phyloP scores from a whole-genome alignment of 2,113 vertebrate genomes.

The Megaceryle maxima region DNA sequence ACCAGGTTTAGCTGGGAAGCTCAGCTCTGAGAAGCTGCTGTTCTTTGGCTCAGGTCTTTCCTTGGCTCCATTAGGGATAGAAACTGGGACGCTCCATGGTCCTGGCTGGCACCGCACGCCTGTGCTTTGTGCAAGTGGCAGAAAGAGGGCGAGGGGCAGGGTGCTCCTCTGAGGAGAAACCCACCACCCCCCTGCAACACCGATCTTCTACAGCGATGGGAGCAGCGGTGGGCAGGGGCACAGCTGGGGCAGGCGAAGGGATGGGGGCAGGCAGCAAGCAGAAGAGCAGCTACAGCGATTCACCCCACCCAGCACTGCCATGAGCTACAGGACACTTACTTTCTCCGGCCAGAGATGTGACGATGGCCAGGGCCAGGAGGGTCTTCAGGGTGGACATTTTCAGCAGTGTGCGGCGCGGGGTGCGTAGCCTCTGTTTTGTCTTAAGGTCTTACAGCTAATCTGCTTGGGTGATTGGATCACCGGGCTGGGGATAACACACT shows the following conservation, averaged over 20 bases:
- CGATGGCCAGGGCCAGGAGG: conserved; percentile 69
- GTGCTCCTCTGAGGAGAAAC: background rate
- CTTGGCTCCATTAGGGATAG: rapidly evolving
- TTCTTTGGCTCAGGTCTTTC: background rate
- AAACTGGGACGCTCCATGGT: rapidly evolving
- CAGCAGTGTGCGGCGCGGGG: background rate
- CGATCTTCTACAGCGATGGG: background rate
- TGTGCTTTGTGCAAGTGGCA: background rate
- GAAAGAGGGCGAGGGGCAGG: background rate
- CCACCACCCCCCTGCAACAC: rapidly evolving
- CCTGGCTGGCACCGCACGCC: rapidly evolving
- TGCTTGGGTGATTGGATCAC: conserved; percentile 72
- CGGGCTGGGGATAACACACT: conserved; percentile 70
- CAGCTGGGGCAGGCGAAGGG: rapidly evolving
- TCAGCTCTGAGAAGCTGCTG: background rate
- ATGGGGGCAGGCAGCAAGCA: background rate
- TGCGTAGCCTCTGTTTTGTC: conserved; percentile 45
- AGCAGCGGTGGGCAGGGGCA: rapidly evolving
- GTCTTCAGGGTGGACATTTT: conserved; percentile 72
- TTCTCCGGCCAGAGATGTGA: conserved; percentile 69
- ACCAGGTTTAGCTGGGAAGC: background rate
- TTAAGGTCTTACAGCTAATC: conserved; percentile 75
- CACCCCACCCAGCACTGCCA: rapidly evolving
- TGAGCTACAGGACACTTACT: conserved; percentile 68
- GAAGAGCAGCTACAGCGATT: background rate